These are phyloP conservation scores for Strongylocentrotus purpuratus DNA, from an alignment of 35 echinoderm and acorn worm genomes.

Conservation along the genomic window DNA sequence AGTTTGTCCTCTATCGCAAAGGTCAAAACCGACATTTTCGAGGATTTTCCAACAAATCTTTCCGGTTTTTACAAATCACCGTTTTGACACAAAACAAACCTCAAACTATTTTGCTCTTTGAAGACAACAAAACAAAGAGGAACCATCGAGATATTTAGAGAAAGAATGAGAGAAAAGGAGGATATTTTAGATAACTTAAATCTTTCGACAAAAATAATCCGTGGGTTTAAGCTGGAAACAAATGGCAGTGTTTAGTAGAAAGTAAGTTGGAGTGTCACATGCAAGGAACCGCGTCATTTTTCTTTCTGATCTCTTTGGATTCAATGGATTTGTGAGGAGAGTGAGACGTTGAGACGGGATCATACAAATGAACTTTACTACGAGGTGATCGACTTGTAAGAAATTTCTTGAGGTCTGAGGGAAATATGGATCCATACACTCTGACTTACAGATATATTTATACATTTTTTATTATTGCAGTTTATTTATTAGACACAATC, in stretches of 20 bases:
- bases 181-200: not conserved
- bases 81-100: conserved; percentile 33
- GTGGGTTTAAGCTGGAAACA: not conserved
- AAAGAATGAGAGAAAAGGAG: not conserved
- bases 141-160: not conserved
- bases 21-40: conserved; percentile 31
- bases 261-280: conserved; percentile 8
- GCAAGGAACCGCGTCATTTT: conserved; percentile 32
- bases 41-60: conserved; percentile 28
- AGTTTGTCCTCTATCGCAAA: not conserved
- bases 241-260: not conserved
- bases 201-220: not conserved
- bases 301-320: conserved; percentile 25
- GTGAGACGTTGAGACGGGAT: not conserved
- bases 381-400: not conserved
- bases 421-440: not conserved
- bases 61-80: conserved; percentile 19
- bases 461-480: too few species aligned
- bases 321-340: conserved; percentile 21
- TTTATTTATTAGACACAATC: too few species aligned
- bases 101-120: not conserved
- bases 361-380: not conserved
- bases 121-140: not conserved
- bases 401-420: not conserved
- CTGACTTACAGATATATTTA: too few species aligned